Evolutionary conservation across 2,797 vertebrate species (phyloP), one percentile per base, ranked within the genome.

Genomic region (Oceanodroma leucorhoa): DNA sequence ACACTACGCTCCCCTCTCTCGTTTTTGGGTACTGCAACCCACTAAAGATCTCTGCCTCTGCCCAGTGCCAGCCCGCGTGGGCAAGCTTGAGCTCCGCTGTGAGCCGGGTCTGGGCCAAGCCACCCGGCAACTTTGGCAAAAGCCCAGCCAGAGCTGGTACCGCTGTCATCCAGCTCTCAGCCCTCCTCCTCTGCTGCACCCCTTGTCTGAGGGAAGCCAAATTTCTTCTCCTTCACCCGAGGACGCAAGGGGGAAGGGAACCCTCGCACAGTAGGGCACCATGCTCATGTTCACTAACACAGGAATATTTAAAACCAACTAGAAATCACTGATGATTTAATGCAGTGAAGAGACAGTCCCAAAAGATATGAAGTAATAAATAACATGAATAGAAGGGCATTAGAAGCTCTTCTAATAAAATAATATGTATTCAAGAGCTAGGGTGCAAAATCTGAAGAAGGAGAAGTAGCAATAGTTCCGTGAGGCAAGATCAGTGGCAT

Each of bases 211-310:
- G 26, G 12, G n/a, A 73, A 67, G 24, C 43, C 3, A 0, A 8
- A 65, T 48, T 53, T 48, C 34, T 41, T 19, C 26, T 26, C 26
- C 45, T 41, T 70, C 38, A 32, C 10, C 21, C 1, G 2, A 50
- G 41, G 34, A 36, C 0, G 0, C 27, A 48, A 34, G 14, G n/a
- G 3, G 18, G n/a, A 43, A 82, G 11, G 36, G 41, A 54, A 38
- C 5, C 19, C 21, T 45, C 2, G 2, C 21, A 14, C 14, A 19
- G n/a, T 1, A 32, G 9, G 45, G 67, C 22, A 45, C 24, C 38
- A 36, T 1, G 1, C 13, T 57, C 2, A 0, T 23, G 20, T 20
- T 65, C 46, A 48, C 3, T 0, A 61, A 55, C 0, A 1, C 29
- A 40, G 14, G 41, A 65, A 36, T 50, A 65, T 43, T 55, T 43